Evolutionary conservation across 2,888 invertebrate genomes (phyloP), one percentile per base, ranked within the genome.

Genomic region (Phrixothrix hirtus): DNA sequence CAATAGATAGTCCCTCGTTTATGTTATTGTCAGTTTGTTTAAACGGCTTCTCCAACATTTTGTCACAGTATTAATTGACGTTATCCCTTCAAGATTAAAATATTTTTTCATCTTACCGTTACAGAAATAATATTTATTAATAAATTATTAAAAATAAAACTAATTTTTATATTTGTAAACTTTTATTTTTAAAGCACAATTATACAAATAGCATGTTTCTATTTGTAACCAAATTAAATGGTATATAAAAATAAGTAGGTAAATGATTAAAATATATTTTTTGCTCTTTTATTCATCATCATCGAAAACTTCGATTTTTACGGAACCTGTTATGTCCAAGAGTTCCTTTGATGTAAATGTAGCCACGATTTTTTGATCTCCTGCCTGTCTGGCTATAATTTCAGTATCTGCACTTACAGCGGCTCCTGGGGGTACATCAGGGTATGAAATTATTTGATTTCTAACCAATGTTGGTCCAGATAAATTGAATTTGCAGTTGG

Each of bases 281-380:
- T 21, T 21, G 13, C 7, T n/a, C n/a, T 15, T 47, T 42, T 25
- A 52, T 31, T 52, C 42, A 16, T 46, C 42, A 14, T 52, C 52
- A 11, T 46, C 52, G 10, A 36, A 46, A 13, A 87, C 85, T 43
- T 84, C 83, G 1, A 82, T 78, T 34, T 78, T 79, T 12, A 82
- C 82, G 0, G 85, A 83, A 26, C 89, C 89, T 3, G 79, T 83
- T 53, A 90, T 81, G 64, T 89, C 88, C 45, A 83, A 79, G 6
- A 90, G 76, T 67, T 89, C 82, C 16, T 75, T 81, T 0, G 88
- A 87, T 37, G 82, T 81, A 74, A 89, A 89, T 7, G 86, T 86
- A 0, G 84, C 87, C 7, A 89, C 81, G 46, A 89, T 77, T 65
- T 80, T 84, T 54, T 85, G 83, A 43, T 81, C 79, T 2, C 88